Conservation (phyloP, 2,888 invertebrate species). For the Trachelus troglodyta region DNA sequence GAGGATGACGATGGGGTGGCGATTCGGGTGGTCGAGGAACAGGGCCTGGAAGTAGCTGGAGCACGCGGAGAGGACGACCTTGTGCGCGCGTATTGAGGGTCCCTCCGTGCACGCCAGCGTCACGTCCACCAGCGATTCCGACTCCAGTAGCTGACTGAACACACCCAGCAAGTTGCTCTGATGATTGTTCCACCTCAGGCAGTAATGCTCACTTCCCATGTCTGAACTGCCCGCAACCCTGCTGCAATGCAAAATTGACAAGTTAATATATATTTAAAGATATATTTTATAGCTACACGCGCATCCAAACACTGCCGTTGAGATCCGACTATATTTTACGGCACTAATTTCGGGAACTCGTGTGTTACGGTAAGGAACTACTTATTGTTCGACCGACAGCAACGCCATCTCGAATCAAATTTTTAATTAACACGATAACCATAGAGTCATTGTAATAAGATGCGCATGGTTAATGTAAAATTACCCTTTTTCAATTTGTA, state of each 20-base stretch:
- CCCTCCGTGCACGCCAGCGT: conserved; percentile 97
- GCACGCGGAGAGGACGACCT: conserved; percentile 95
- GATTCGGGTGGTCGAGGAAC: conserved; percentile 92
- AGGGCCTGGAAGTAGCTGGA: conserved; percentile 94
- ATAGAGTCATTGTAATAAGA: background rate
- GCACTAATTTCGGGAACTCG: no score
- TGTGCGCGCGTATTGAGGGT: conserved; percentile 94
- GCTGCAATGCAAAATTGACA: conserved; percentile 41
- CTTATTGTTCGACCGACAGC: no score
- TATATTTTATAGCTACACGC: background rate
- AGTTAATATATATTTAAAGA: background rate
- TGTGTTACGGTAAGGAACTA: no score
- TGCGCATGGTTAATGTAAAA: background rate
- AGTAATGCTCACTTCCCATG: conserved; percentile 99
- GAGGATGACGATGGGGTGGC: conserved; percentile 93
- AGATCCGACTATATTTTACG: no score
- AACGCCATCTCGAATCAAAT: background rate
- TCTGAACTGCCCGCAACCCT: conserved; percentile 88
- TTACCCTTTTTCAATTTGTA: background rate
- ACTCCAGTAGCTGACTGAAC: conserved; percentile 95
- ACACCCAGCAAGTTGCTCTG: conserved; percentile 97
- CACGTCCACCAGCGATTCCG: conserved; percentile 96
- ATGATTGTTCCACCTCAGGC: conserved; percentile 99
- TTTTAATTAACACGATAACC: background rate
- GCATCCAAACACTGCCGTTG: background rate